A percentile compares a stretch with the other conserved stretches of the same genome.
Evolutionary conservation across 2,888 invertebrate genomes (phyloP).

Genomic region (Drosophila borborema): DNA sequence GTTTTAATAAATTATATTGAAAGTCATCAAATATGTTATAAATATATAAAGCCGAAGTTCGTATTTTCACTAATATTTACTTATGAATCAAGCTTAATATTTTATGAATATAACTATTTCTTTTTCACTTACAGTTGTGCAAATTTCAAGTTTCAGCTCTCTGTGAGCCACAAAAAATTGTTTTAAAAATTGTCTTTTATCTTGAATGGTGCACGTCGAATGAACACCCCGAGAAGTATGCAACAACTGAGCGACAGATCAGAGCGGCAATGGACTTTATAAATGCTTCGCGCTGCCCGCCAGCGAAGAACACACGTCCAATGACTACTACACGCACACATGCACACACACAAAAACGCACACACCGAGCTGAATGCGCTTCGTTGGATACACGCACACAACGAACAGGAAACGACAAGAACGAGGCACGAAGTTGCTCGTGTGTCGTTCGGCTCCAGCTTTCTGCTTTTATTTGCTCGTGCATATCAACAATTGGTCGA

Average conservation of each 20-base stretch:
- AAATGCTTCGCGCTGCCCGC: slow-evolving; percentile 49
- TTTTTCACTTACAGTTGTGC: slow-evolving; percentile 36
- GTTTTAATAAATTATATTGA: neutral
- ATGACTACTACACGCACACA: slow-evolving; percentile 16
- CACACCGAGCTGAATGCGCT: slow-evolving; percentile 22
- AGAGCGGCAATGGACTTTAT: slow-evolving; percentile 77
- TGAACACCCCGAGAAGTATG: slow-evolving; percentile 79
- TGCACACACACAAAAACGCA: neutral
- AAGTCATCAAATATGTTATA: neutral
- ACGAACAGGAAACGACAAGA: slow-evolving; percentile 53
- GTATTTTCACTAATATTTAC: neutral
- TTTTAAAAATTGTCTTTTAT: neutral
- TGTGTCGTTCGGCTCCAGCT: slow-evolving; percentile 39
- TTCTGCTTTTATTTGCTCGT: slow-evolving; percentile 52
- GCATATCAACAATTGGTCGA: slow-evolving; percentile 81
- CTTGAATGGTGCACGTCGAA: slow-evolving; percentile 38
- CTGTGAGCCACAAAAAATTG: neutral
- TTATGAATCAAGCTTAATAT: neutral
- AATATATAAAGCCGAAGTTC: neutral
- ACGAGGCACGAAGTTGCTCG: slow-evolving; percentile 44
- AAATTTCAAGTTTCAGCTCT: slow-evolving; percentile 3
- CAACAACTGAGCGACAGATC: slow-evolving; percentile 83
- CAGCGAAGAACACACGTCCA: slow-evolving; percentile 42
- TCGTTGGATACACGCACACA: slow-evolving; percentile 29
- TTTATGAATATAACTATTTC: neutral